Base-by-base conservation (phyloP, 2,888 invertebrate genomes). In the Bruchidius siliquastri region DNA sequence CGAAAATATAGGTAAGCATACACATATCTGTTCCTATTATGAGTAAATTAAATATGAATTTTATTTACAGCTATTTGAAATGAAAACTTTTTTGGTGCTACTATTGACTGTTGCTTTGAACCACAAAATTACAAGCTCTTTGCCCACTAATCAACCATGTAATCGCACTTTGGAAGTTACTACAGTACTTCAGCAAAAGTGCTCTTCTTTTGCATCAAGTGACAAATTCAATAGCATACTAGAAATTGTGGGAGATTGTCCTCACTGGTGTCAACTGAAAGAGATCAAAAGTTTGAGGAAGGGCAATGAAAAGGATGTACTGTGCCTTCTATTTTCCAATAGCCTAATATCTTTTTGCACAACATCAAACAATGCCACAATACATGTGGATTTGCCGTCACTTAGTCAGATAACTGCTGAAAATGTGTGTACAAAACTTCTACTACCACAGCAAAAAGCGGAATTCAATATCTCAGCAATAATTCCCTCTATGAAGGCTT, bases 321-420 rank as follows among this genome's bases (percentile, higher is more conserved):
- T 77, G 68, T 83, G 83, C 74, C 71, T 79, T 30, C 67, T 82
- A 6, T 80, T 80, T 74, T 79, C 77, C 72, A 79, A 82, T 72
- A 75, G 76, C 71, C 76, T 82, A 20, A 69, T 74, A 21, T 69
- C 75, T 30, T 79, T 78, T 73, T 81, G 80, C 74, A 74, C 69
- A 22, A 70, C 72, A 10, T 68, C 75, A 2, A 71, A 73, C 13
- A 75, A 21, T 20, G 22, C 22, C 4, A 21, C 71, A 26, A 20
- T 69, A 32, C 20, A 13, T 13, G 26, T 75, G 22, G 13, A 68
- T 67, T n/a, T 68, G 6, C 4, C 10, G 10, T 0, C 3, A 10
- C 68, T 8, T 20, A 20, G 22, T 2, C 20, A 20, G n/a, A n/a
- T 22, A 13, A 49, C 8, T 49, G 13, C 18, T 13, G 49, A 1